Base-by-base conservation (phyloP, 1,140 invertebrate species). In the Eupristina koningsbergeri region DNA sequence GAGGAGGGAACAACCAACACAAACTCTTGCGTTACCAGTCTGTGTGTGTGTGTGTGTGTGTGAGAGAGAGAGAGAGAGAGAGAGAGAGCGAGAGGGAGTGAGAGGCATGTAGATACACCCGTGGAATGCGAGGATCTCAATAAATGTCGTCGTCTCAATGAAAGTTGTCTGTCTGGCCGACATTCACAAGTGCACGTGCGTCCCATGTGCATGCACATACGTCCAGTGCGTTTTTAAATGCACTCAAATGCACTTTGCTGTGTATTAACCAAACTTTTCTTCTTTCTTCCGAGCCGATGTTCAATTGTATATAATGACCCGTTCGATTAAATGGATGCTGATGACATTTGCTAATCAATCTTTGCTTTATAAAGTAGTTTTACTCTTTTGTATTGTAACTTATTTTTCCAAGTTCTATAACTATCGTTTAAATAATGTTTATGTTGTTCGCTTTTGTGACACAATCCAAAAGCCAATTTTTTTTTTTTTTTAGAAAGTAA, bases 141-240 rank as follows among this genome's bases (percentile, higher is more conserved):
- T 83, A 83, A 81, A 81, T 77, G 81, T 39, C 76, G 81, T 39
- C 76, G 71, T 75, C 80, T 84, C 76, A 86, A 86, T 83, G 85
- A 86, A 86, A 86, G 85, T 86, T 81, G 83, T 79, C 77, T 47
- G 67, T 78, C 77, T 84, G 83, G 73, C 84, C 84, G 74, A 86
- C 85, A 86, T 86, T 80, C 71, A 39, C 58, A 58, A 47, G 58
- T 63, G 78, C 85, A 84, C 79, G 82, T 84, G 81, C 69, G 67
- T 63, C n/a, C n/a, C n/a, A n/a, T n/a, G 9, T 67, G 34, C 79
- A n/a, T 71, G 36, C 22, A 50, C 34, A 36, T 71, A 41, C 67
- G 36, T 71, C 5, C n/a, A 41, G 8, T 67, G 22, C 31, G 31
- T 36, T 78, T 58, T 58, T 39, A 76, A 13, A n/a, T n/a, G n/a